These are phyloP conservation scores for Drosophila hawaiiensis DNA, from an alignment of 2,888 invertebrate genomes.

Conservation along the genomic window DNA sequence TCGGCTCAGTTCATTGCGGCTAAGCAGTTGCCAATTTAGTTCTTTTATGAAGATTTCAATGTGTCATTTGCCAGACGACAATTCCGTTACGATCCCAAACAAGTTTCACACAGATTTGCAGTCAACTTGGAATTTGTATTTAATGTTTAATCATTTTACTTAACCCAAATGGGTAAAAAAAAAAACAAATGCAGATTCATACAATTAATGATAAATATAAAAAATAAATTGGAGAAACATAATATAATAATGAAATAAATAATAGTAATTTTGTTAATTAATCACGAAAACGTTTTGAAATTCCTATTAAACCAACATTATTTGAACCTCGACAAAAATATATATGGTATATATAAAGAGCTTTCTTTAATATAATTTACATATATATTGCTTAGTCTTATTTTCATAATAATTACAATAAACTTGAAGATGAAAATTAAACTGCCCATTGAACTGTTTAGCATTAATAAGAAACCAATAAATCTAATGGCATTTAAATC, in stretches of 20 bases:
- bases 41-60: conserved; percentile 5
- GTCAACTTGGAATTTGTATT: background rate
- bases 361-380: background rate
- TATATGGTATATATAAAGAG: background rate
- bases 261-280: background rate
- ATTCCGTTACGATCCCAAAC: background rate
- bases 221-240: background rate
- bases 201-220: background rate
- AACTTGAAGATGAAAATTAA: background rate
- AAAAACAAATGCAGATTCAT: background rate
- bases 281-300: background rate
- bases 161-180: background rate
- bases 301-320: background rate
- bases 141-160: background rate
- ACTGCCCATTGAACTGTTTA: background rate
- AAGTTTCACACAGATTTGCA: background rate
- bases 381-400: background rate
- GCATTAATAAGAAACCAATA: background rate
- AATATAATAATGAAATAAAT: background rate
- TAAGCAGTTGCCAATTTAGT: background rate
- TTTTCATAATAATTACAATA: background rate
- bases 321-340: background rate
- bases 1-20: conserved; percentile 8
- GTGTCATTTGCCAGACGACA: conserved; percentile 6
- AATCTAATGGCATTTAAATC: background rate